Evolutionary conservation across 2,797 vertebrate genomes (phyloP).

Genomic region (Sebastes iracundus): DNA sequence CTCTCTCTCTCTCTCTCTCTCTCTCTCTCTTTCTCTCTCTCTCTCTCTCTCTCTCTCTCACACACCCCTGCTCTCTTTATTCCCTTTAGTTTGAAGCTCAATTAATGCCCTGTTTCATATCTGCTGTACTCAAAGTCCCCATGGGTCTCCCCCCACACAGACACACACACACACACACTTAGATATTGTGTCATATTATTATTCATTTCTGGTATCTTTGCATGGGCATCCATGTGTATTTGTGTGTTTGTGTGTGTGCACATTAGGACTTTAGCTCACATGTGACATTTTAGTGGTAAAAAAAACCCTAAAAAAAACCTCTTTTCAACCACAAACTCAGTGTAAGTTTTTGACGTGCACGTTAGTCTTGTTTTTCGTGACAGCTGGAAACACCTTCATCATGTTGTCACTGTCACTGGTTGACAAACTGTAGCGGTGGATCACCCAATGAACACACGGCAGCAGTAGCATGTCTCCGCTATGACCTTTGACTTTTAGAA

Average conservation of each 20-base stretch:
- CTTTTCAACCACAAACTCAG: neutral
- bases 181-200: conserved; percentile 26
- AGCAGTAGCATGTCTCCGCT: neutral
- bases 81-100: conserved; percentile 58
- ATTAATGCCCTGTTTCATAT: conserved; percentile 62
- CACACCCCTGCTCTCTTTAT: conserved; percentile 14
- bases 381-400: conserved; percentile 32
- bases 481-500: neutral
- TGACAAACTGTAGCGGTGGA: neutral
- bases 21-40: neutral
- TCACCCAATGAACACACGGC: neutral
- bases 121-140: conserved; percentile 36
- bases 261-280: neutral
- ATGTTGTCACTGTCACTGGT: conserved; percentile 3
- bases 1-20: neutral
- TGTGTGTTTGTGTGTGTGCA: neutral
- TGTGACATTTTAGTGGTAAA: neutral
- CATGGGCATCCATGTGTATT: neutral
- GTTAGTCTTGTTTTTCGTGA: conserved; percentile 20
- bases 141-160: conserved; percentile 10
- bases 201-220: conserved; percentile 20
- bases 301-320: rapidly evolving
- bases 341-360: neutral
- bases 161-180: conserved; percentile 1
- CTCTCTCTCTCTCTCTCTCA: neutral